These are phyloP conservation scores for Heliconius aoede DNA, from an alignment of 2,888 invertebrate genomes.

Conservation along the genomic window DNA sequence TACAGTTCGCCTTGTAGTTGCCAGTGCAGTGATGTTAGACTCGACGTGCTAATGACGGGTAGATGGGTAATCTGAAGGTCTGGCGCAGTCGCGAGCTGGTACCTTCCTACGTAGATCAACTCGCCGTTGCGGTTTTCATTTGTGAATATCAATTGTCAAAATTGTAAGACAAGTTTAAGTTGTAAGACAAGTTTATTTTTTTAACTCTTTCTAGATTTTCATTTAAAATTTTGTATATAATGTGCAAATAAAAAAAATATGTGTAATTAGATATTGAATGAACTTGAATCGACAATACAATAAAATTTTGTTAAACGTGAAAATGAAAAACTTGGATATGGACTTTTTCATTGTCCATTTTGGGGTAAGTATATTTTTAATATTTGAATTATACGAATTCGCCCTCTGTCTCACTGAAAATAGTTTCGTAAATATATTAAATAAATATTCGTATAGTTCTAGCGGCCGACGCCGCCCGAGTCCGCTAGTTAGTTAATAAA, in stretches of 20 bases:
- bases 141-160: neutral
- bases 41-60: conserved; percentile 45
- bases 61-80: conserved; percentile 30
- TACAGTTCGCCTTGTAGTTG: conserved; percentile 12
- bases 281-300: neutral
- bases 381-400: too few species aligned
- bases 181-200: neutral
- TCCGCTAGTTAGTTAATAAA: too few species aligned
- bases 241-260: neutral
- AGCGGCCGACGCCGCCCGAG: too few species aligned
- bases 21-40: conserved; percentile 20
- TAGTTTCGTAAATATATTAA: too few species aligned
- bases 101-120: conserved; percentile 17
- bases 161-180: neutral
- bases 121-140: conserved; percentile 1
- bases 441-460: too few species aligned
- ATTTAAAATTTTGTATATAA: neutral
- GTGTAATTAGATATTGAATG: neutral
- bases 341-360: neutral
- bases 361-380: neutral
- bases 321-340: neutral
- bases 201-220: neutral
- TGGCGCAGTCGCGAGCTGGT: conserved; percentile 28
- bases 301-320: neutral
- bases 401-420: too few species aligned